Evolutionary conservation across 2,888 invertebrate species (phyloP).

Genomic region (Trichopria drosophilae): DNA sequence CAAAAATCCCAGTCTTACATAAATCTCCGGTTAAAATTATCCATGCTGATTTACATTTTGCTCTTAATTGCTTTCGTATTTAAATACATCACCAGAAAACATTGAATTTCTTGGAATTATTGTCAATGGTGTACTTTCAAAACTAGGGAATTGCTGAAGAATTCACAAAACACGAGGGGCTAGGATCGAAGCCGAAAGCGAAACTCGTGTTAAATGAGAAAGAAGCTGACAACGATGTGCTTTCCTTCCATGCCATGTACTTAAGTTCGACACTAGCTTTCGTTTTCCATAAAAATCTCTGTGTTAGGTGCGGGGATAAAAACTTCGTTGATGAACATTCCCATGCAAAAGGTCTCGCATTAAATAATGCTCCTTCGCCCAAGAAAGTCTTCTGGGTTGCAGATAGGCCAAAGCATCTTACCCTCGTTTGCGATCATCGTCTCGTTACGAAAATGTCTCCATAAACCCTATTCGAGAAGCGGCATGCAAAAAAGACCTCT

Average conservation of each 20-base stretch:
- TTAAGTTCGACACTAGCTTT: slow-evolving; percentile 2
- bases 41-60: no score
- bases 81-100: no score
- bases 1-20: no score
- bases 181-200: no score
- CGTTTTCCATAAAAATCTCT: slow-evolving; percentile 21
- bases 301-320: slow-evolving; percentile 28
- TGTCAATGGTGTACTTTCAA: no score
- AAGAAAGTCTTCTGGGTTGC: background rate
- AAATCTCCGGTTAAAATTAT: no score
- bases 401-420: no score
- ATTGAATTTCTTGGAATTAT: no score
- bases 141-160: no score
- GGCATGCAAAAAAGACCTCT: background rate
- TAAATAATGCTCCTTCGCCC: slow-evolving; percentile 35
- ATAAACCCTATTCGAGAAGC: slow-evolving; percentile 2
- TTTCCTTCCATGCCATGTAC: slow-evolving; percentile 14
- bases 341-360: slow-evolving; percentile 35
- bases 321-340: slow-evolving; percentile 35
- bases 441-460: slow-evolving; percentile 16
- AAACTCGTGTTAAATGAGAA: slow-evolving; percentile 22
- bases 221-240: slow-evolving; percentile 12
- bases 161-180: no score
- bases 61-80: no score
- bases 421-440: slow-evolving; percentile 10